Evolutionary conservation across 2,113 vertebrate species (phyloP).

Genomic region (Boulengeromyrus knoepffleri): DNA sequence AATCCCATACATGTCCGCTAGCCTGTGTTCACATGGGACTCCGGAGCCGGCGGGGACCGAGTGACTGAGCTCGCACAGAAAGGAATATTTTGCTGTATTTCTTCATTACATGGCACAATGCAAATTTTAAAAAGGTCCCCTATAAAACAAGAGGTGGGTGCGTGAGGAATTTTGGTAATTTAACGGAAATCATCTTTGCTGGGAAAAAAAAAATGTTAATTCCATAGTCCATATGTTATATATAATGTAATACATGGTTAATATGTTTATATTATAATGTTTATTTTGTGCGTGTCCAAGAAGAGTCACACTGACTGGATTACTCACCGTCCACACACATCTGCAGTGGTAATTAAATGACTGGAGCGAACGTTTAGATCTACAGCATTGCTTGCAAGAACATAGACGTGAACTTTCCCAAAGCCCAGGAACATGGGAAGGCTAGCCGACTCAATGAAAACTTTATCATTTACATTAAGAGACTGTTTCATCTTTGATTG

Average conservation of each 20-base stretch:
- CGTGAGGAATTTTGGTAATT: not conserved
- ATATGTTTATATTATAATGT: no score
- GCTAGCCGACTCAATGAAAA: not conserved
- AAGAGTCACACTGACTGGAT: not conserved
- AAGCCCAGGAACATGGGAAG: not conserved
- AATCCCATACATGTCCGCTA: not conserved
- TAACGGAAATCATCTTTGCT: not conserved
- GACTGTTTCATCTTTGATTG: not conserved
- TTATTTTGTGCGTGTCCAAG: not conserved
- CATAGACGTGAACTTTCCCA: not conserved
- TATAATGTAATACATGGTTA: no score
- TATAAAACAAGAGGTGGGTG: not conserved
- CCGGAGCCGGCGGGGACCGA: not conserved
- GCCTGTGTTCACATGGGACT: not conserved
- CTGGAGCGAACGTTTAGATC: not conserved
- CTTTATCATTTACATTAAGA: not conserved
- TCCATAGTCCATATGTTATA: no score
- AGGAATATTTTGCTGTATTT: not conserved
- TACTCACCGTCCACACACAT: not conserved
- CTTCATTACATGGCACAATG: not conserved
- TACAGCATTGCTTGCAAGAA: not conserved
- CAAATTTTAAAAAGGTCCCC: not conserved
- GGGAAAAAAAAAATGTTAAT: not conserved
- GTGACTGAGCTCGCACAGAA: not conserved
- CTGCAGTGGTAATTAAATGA: conserved; percentile 1